phyloP scores from a whole-genome alignment of 1,140 invertebrate genomes.

The Drosophila guanche region DNA sequence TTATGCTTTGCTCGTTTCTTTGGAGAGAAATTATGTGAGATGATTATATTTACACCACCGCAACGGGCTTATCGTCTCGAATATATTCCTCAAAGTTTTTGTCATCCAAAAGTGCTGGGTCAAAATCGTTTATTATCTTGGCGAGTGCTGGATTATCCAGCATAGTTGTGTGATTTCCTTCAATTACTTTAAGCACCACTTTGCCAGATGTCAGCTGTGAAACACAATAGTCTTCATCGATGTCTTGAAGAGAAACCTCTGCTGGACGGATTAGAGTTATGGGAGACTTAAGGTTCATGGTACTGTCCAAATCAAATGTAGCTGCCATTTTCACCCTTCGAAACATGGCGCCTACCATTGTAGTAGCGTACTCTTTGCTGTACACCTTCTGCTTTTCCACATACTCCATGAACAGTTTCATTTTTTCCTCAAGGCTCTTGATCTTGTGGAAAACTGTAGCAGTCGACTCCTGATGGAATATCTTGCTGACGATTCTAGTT shows the following conservation, averaged over 20 bases:
- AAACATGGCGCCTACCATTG: conserved; percentile 84
- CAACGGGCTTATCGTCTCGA: conserved; percentile 54
- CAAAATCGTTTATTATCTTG: conserved; percentile 86
- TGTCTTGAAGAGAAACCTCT: conserved; percentile 83
- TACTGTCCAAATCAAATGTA: conserved; percentile 84
- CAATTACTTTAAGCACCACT: conserved; percentile 85
- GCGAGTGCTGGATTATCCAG: conserved; percentile 87
- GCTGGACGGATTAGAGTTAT: conserved; percentile 87
- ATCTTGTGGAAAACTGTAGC: conserved; percentile 75
- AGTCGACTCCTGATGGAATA: conserved; percentile 85
- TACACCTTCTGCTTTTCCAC: conserved; percentile 82
- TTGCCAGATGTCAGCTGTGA: conserved; percentile 84
- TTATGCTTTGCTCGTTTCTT: background rate
- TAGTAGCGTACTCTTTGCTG: conserved; percentile 84
- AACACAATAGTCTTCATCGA: conserved; percentile 88
- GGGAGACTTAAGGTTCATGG: conserved; percentile 84
- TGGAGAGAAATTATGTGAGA: background rate
- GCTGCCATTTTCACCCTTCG: conserved; percentile 85
- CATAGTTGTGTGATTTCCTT: conserved; percentile 89
- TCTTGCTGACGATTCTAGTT: conserved; percentile 84
- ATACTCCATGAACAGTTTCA: conserved; percentile 66
- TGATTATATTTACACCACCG: conserved; percentile 40
- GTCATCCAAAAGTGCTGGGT: conserved; percentile 73
- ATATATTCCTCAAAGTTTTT: conserved; percentile 77
- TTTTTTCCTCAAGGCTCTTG: conserved; percentile 58